These are phyloP conservation scores for Lacerta viridis DNA, from an alignment of 2,797 vertebrate species.

Conservation along the genomic window DNA sequence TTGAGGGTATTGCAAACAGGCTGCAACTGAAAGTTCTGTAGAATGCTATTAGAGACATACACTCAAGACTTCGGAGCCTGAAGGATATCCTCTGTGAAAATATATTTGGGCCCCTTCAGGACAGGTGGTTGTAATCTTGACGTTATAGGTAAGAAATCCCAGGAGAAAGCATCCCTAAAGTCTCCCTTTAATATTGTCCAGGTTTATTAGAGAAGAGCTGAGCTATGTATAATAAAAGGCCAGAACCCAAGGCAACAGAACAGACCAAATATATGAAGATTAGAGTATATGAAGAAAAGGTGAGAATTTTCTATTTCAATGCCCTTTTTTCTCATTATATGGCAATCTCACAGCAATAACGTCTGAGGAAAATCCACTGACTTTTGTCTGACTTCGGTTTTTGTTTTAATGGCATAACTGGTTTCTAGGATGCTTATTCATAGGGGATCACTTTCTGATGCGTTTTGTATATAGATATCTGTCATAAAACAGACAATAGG, in stretches of 20 bases:
- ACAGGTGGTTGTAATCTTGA: constrained; percentile 33
- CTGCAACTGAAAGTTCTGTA: background rate
- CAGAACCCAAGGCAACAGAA: constrained; percentile 66
- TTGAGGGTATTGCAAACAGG: background rate
- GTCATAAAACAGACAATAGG: constrained; percentile 35
- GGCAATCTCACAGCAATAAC: constrained; percentile 30
- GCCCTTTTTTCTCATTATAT: constrained; percentile 48
- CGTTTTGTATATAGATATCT: background rate
- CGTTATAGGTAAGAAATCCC: constrained; percentile 62
- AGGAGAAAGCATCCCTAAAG: constrained; percentile 56
- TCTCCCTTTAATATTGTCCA: constrained; percentile 63
- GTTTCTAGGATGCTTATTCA: constrained; percentile 37
- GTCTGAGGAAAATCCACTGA: background rate
- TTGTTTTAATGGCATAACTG: constrained; percentile 53
- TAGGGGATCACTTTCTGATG: constrained; percentile 46
- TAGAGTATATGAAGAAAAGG: constrained; percentile 34
- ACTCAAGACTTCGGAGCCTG: constrained; percentile 37
- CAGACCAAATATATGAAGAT: constrained; percentile 46
- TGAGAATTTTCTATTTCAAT: constrained; percentile 19
- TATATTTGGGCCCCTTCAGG: constrained; percentile 19
- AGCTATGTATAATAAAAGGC: constrained; percentile 63
- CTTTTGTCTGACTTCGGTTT: constrained; percentile 53
- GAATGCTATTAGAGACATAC: background rate
- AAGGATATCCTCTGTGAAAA: constrained; percentile 26
- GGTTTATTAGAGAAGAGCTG: constrained; percentile 60